Evolutionary conservation across 2,113 vertebrate genomes (phyloP).

Genomic region (Heloderma charlesbogerti): DNA sequence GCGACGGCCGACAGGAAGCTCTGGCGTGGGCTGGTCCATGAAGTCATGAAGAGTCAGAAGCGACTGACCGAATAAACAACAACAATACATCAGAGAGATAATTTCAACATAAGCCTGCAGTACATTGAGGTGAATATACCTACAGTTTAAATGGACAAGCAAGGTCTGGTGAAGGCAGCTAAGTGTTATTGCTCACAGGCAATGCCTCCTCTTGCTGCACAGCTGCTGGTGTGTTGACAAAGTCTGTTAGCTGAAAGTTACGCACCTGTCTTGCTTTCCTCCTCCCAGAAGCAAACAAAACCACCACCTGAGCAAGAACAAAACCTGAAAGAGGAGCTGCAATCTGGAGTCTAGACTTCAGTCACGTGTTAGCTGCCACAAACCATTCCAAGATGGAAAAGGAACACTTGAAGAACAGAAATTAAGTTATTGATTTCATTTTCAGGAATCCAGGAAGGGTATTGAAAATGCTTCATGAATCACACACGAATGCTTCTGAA

Average conservation of each 20-base stretch:
- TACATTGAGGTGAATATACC: background rate
- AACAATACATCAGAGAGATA: too few species aligned
- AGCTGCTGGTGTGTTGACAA: background rate
- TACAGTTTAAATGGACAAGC: background rate
- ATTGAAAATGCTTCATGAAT: background rate
- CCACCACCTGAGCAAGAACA: background rate
- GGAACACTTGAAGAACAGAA: background rate
- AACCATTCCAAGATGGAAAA: background rate
- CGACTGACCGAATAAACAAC: too few species aligned
- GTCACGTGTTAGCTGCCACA: background rate
- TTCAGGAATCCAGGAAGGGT: background rate
- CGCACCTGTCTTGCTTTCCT: background rate
- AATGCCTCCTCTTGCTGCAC: background rate
- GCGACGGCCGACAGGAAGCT: too few species aligned
- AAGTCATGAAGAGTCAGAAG: too few species aligned
- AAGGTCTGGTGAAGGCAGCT: background rate
- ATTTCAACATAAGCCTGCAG: background rate
- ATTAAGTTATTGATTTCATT: slow-evolving; percentile 33
- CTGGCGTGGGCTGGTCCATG: too few species aligned
- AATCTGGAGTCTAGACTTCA: background rate
- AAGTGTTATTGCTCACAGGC: background rate
- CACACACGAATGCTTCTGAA: background rate
- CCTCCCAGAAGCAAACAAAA: background rate
- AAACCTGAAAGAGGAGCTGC: background rate
- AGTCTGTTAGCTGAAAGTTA: background rate